These are phyloP conservation scores for Eurypyga helias DNA, from an alignment of 2,113 vertebrate species.

Conservation along the genomic window DNA sequence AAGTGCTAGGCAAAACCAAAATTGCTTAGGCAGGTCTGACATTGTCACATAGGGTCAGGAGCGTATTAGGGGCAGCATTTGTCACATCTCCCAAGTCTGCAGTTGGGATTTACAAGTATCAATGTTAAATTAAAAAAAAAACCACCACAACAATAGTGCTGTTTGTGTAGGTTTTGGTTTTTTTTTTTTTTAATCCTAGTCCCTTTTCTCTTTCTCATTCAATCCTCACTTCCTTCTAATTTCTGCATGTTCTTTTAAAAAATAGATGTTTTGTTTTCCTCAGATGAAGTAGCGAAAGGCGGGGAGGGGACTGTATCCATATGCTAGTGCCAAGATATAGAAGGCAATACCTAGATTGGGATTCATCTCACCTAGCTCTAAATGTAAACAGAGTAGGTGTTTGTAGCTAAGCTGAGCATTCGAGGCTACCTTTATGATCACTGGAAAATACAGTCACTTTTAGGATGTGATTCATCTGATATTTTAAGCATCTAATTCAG, in stretches of 20 bases:
- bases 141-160: not conserved
- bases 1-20: not conserved
- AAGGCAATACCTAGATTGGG: not conserved
- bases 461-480: not conserved
- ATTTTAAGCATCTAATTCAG: not conserved
- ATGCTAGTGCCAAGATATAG: not conserved
- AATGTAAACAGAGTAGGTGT: not conserved
- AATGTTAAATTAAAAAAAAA: not conserved
- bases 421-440: not conserved
- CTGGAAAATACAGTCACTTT: not conserved
- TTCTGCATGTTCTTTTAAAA: not conserved
- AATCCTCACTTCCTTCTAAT: not conserved
- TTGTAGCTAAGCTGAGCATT: not conserved
- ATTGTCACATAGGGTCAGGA: not conserved
- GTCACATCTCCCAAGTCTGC: not conserved
- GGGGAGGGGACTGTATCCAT: not conserved
- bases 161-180: not conserved
- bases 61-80: not conserved
- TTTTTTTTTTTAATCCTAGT: not conserved
- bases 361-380: not conserved
- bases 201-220: not conserved
- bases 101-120: not conserved
- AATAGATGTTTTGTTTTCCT: not conserved
- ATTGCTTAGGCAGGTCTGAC: not conserved
- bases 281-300: not conserved